Evolutionary conservation across 2,888 invertebrate genomes (phyloP), one percentile per base, ranked within the genome.

Genomic region (Eupithecia tripunctaria): DNA sequence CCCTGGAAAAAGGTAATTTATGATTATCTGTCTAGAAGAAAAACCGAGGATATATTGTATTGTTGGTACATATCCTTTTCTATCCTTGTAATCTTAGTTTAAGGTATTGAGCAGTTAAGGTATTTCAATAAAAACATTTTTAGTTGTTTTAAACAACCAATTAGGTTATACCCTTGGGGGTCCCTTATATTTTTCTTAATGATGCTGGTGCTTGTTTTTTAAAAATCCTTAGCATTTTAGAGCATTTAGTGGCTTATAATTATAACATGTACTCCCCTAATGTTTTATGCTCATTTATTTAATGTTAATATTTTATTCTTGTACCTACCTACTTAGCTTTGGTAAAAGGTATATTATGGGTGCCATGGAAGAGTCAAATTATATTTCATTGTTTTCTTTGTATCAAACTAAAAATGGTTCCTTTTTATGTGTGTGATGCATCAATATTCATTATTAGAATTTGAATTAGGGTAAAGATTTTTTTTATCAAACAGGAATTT

Each of bases 151-250:
- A 25, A 64, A 64, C 64, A 64, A 64, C 63, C 32, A 21, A 12
- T 38, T 38, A 25, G 6, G 38, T 21, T 36, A 29, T 36, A n/a
- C n/a, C 14, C 64, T 25, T 15, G 27, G 59, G 27, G 29, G 6
- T 18, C 18, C 60, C 10, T 29, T 29, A 29, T 67, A 59, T 78
- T 78, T 84, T 80, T 64, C 2, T 36, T 41, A 32, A 38, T 64
- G 21, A 38, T 64, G 21, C 15, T 25, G 92, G 93, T 92, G 93
- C 92, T 91, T 86, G 75, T 84, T 84, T 86, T 82, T 83, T 73
- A 82, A 85, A 43, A 84, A 81, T 81, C 83, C 83, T 73, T 90
- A 89, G 93, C 93, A 93, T 93, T 93, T 92, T 91, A 90, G 89
- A 89, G 93, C 93, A 93, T 93, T 93, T 93, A 92, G 89, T 84